These are phyloP conservation scores for Parasteatoda tepidariorum DNA, from an alignment of 1,140 invertebrate species.

Conservation along the genomic window DNA sequence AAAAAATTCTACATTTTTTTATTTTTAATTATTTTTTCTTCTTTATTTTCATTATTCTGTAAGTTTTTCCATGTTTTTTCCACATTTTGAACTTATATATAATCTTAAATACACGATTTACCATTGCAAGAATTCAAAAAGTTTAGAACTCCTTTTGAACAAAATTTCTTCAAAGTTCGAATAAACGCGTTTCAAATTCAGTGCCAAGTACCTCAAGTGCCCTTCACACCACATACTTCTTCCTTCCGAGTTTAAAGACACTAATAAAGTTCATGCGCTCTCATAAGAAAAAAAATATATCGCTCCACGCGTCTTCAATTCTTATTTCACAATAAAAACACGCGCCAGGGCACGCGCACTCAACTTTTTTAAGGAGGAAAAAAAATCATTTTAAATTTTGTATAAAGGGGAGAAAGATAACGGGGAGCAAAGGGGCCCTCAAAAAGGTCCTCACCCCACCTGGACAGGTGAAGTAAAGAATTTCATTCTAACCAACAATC, in stretches of 20 bases:
- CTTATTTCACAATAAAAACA: background rate
- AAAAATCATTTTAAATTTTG: background rate
- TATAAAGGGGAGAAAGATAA: background rate
- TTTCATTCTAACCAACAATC: conserved; percentile 20
- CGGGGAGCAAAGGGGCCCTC: background rate
- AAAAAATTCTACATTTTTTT: too few species aligned
- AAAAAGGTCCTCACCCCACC: conserved; percentile 21
- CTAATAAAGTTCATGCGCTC: background rate
- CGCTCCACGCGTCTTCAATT: background rate
- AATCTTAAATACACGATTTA: too few species aligned
- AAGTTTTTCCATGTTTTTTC: too few species aligned
- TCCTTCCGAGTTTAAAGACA: background rate
- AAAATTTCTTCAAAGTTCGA: too few species aligned
- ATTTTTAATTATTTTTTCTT: too few species aligned
- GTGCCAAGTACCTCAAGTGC: background rate
- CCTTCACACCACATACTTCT: background rate
- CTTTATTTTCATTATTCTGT: too few species aligned
- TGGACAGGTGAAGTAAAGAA: conserved; percentile 48
- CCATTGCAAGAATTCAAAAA: too few species aligned
- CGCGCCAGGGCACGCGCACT: background rate
- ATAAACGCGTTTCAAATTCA: too few species aligned
- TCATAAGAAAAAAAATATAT: background rate
- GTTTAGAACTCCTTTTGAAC: too few species aligned
- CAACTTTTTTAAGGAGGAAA: background rate
- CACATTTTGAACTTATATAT: too few species aligned